Base-by-base conservation (phyloP, 2,113 vertebrate genomes). In the Stegostoma tigrinum region DNA sequence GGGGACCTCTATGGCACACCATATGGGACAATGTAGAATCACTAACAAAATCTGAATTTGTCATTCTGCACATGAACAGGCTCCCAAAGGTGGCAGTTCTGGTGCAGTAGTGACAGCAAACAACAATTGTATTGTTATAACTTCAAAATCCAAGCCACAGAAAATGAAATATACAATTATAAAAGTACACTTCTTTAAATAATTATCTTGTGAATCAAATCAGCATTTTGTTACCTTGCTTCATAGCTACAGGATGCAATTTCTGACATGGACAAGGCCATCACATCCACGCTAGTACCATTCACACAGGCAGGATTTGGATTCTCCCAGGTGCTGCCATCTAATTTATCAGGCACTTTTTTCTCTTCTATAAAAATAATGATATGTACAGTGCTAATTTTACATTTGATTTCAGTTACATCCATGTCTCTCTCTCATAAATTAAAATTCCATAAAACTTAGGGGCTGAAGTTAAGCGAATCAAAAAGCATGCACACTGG, bases 171-270 rank as follows among this genome's bases (percentile, higher is more conserved):
- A 27, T 3, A 30, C 30, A 90, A 90, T 34, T 30, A 30, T 90
- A 30, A 17, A 61, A 52, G 7, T 61, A 64, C 21, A 64, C 89
- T 0, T 38, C 66, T 93, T 67, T 67, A 66, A 61, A 61, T n/a
- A 93, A 93, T 23, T 66, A 66, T 66, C 80, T 61, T 64, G 45
- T 7, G 87, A 95, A 0, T 55, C n/a, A 61, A 68, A 96, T 12
- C 96, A 96, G 96, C 75, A 97, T 97, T 72, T 61, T 61, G 5
- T 75, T 97, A 99, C 99, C 99, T 98, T 96, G 99, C 99, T 97
- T 99, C 99, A 48, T 99, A 99, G 97, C 99, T 99, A 96, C 99
- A 99, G 86, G 99, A 99, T 85, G 99, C 99, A 96, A 99, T 99
- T 97, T 99, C 99, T 96, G 99, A 99, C 98, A 98, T 99, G 55